phyloP scores from a whole-genome alignment of 2,888 invertebrate species.

The Ochropleura leucogaster region DNA sequence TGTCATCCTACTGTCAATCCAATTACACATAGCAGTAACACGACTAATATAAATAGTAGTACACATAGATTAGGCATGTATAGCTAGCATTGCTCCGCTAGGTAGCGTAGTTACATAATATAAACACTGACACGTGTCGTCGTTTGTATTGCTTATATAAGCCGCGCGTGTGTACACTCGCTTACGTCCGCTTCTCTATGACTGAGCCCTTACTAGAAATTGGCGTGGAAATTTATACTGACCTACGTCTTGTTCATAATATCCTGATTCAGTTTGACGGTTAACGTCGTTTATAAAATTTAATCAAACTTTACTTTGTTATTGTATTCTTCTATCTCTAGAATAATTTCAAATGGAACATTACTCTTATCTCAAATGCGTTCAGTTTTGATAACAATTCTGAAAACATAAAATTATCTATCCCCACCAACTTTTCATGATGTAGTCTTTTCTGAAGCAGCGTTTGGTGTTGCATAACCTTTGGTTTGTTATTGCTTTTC shows the following conservation, averaged over 20 bases:
- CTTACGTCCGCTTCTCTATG: constrained; percentile 56
- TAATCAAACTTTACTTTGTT: constrained; percentile 4
- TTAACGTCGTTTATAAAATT: constrained; percentile 17
- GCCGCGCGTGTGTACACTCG: constrained; percentile 69
- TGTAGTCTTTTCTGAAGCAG: constrained; percentile 58
- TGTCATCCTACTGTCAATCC: constrained; percentile 35
- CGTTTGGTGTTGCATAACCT: constrained; percentile 70
- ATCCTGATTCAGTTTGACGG: constrained; percentile 52
- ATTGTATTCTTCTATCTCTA: constrained; percentile 16
- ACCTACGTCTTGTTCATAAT: constrained; percentile 53
- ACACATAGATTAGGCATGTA: constrained; percentile 56
- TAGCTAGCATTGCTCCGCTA: constrained; percentile 61
- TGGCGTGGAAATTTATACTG: constrained; percentile 50
- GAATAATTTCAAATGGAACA: constrained; percentile 21
- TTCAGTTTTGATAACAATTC: constrained; percentile 45
- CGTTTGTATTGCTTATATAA: constrained; percentile 74
- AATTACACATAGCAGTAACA: constrained; percentile 58
- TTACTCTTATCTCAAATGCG: constrained; percentile 28
- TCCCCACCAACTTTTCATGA: constrained; percentile 49
- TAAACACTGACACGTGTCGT: constrained; percentile 82
- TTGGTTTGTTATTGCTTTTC: constrained; percentile 76
- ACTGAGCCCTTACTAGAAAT: constrained; percentile 55
- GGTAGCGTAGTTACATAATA: constrained; percentile 79
- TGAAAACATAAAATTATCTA: constrained; percentile 43
- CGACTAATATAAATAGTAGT: constrained; percentile 61